Evolutionary conservation across 2,888 invertebrate species (phyloP), one percentile per base, ranked within the genome.

Genomic region (Apotomis betuletana): DNA sequence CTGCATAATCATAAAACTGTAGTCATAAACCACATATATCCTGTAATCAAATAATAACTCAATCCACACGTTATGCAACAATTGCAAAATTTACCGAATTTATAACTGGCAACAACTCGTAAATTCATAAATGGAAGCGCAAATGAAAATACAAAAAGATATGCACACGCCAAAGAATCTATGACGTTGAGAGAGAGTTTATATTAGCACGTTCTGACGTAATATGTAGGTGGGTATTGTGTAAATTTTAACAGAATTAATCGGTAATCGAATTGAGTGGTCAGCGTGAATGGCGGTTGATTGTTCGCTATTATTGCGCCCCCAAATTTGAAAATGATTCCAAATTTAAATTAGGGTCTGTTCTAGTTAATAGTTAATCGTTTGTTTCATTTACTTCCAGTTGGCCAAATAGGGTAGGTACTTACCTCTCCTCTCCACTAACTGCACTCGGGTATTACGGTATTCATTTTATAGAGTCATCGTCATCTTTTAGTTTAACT

Each of bases 41-140:
- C 83, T 84, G 85, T 88, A 90, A 91, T 84, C 87, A 90, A 90
- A 90, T 81, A 79, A 84, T 91, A 91, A 90, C 90, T 91, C 82
- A 84, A 75, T 78, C 75, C 70, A 69, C 78, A 80, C 75, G 81
- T 78, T 82, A 81, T 80, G 80, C 79, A 77, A 78, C 79, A 80
- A 84, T 84, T 85, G 77, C 81, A 77, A 65, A 65, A 65, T 65
- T 92, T 92, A 92, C 74, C 63, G 79, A 89, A 92, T 92, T 92
- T 92, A 92, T 85, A 87, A 92, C 87, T 77, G 83, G 80, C 90
- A 92, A 92, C 91, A 92, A 88, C 80, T 90, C 89, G 87, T 91
- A 86, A 89, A 86, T 65, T 65, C 65, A 65, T 65, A 65, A 57
- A 57, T 84, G 87, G 86, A 82, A 88, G 90, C 90, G 89, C 83